Conservation (phyloP, 2,797 vertebrate species). For the Vireo griseus region DNA sequence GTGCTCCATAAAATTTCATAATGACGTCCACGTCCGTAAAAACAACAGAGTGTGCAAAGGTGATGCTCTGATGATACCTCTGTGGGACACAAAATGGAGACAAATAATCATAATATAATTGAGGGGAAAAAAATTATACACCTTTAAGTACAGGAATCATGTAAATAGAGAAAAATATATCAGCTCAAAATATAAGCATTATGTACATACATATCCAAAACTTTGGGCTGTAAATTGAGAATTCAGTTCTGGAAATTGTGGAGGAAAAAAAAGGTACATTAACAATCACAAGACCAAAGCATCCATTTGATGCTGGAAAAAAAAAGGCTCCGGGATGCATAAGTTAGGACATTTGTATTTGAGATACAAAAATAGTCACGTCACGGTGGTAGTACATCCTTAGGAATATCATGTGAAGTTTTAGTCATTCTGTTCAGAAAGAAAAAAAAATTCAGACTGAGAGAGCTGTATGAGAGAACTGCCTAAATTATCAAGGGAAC, state of each 20-base stretch:
- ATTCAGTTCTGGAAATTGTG: background rate
- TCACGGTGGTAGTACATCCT: background rate
- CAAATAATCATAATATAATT: background rate
- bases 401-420: background rate
- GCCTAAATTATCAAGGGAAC: background rate
- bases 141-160: background rate
- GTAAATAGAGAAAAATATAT: background rate
- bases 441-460: background rate
- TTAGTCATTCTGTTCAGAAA: background rate
- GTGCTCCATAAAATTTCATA: background rate
- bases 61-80: background rate
- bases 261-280: background rate
- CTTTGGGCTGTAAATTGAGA: background rate
- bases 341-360: background rate
- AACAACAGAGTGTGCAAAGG: background rate
- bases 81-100: background rate
- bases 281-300: background rate
- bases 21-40: background rate
- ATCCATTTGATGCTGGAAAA: background rate
- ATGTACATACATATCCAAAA: background rate
- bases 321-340: background rate
- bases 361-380: background rate
- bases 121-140: background rate
- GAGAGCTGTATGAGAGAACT: background rate
- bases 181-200: background rate